A percentile compares a stretch with the other conserved stretches of the same genome.
Conservation (phyloP, 2,797 vertebrate genomes). For the Tapera naevia region DNA sequence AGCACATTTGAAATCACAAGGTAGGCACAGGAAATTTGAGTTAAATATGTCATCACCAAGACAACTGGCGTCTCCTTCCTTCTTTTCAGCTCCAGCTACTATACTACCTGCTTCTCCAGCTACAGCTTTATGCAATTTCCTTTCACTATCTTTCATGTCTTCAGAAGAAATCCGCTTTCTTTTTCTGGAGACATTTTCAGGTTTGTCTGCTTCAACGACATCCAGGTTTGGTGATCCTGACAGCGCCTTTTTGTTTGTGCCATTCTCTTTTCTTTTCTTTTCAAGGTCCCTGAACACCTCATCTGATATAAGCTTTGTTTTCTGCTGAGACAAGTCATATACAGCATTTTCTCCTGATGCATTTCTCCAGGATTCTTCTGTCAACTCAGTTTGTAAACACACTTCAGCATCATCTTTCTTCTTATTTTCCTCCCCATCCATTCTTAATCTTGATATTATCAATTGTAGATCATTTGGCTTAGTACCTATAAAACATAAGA, state of each 20-base stretch:
- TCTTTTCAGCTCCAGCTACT: not conserved
- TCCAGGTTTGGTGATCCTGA: not conserved
- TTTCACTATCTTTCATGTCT: not conserved
- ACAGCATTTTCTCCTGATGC: not conserved
- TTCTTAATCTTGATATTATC: conserved; percentile 35
- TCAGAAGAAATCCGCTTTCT: conserved; percentile 59
- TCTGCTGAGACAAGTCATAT: not conserved
- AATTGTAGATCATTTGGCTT: conserved; percentile 25
- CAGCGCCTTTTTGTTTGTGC: conserved; percentile 46
- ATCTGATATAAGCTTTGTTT: not conserved
- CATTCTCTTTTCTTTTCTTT: conserved; percentile 18
- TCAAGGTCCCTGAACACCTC: not conserved
- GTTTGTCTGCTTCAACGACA: conserved; percentile 14
- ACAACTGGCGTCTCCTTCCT: not conserved
- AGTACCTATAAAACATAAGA: conserved; percentile 61
- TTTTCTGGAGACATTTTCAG: conserved; percentile 52
- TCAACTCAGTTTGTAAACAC: not conserved
- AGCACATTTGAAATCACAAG: conserved; percentile 75
- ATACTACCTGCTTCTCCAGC: not conserved
- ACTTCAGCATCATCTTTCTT: conserved; percentile 53
- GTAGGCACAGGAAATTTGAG: conserved; percentile 54
- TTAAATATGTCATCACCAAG: not conserved
- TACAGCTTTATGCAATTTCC: not conserved
- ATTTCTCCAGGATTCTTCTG: not conserved
- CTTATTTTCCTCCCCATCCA: conserved; percentile 69